These are phyloP conservation scores for Carassius gibelio DNA, from an alignment of 2,113 vertebrate species.

Conservation along the genomic window DNA sequence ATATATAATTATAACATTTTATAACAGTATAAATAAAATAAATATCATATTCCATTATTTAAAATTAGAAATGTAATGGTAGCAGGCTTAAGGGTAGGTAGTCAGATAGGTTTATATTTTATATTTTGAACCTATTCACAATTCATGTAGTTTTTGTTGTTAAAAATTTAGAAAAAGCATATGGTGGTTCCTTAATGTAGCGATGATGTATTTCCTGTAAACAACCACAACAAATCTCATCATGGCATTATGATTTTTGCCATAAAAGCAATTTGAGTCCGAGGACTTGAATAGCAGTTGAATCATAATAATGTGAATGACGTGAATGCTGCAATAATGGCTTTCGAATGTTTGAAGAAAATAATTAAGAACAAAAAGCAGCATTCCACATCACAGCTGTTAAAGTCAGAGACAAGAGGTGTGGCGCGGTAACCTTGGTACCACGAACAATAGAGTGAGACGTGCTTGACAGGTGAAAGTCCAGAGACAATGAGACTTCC, in stretches of 20 bases:
- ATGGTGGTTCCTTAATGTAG: background rate
- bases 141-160: background rate
- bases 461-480: constrained; percentile 34
- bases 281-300: background rate
- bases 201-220: background rate
- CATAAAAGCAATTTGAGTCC: background rate
- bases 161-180: background rate
- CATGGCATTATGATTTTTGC: background rate
- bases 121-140: background rate
- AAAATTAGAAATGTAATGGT: no score
- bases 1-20: no score
- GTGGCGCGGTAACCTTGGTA: constrained; percentile 22
- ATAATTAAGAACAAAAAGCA: background rate
- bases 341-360: background rate
- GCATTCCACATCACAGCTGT: constrained; percentile 18
- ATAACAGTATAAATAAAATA: no score
- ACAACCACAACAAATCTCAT: background rate
- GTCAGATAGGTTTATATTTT: no score
- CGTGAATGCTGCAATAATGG: background rate
- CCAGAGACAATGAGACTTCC: background rate
- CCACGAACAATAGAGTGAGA: background rate
- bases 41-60: no score
- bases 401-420: constrained; percentile 15
- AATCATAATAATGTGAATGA: background rate
- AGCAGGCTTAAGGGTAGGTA: no score